A percentile compares a stretch with the other conserved stretches of the same genome.
Conservation (phyloP, 2,113 vertebrate genomes). For the Opisthocomus hoazin region DNA sequence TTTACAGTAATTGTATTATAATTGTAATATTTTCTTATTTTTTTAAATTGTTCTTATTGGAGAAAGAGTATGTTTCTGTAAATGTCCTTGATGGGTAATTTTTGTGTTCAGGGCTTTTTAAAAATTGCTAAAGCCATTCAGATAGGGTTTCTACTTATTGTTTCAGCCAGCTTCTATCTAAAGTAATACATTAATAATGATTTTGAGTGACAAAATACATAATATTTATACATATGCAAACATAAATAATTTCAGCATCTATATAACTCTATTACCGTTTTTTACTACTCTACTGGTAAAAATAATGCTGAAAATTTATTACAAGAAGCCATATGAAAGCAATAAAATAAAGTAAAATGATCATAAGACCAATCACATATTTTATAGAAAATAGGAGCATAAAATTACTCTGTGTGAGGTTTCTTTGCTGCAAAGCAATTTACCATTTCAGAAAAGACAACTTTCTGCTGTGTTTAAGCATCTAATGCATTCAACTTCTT, state of each 20-base stretch:
- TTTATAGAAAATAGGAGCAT: slow-evolving; percentile 65
- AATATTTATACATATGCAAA: background rate
- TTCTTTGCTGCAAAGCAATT: slow-evolving; percentile 49
- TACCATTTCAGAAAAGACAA: slow-evolving; percentile 61
- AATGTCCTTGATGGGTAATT: background rate
- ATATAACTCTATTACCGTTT: background rate
- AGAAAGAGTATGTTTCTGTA: background rate
- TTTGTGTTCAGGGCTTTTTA: background rate
- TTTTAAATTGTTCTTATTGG: background rate
- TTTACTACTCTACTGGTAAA: slow-evolving; percentile 48
- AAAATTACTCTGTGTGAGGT: slow-evolving; percentile 54
- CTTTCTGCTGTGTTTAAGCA: slow-evolving; percentile 40
- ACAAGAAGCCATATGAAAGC: slow-evolving; percentile 46
- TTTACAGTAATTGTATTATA: background rate
- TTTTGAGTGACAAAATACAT: background rate
- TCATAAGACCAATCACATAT: slow-evolving; percentile 65
- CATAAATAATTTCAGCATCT: slow-evolving; percentile 21
- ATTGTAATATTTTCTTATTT: background rate
- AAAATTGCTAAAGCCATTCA: background rate
- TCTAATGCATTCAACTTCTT: slow-evolving; percentile 44
- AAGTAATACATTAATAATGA: background rate
- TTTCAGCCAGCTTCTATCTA: background rate
- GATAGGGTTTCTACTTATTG: background rate
- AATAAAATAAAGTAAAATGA: slow-evolving; percentile 63
- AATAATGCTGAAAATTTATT: slow-evolving; percentile 59